Percentiles rank a stretch among this genome's conserved stretches.
Evolutionary conservation across 2,888 invertebrate genomes (phyloP).

Genomic region (Aethes cnicana): DNA sequence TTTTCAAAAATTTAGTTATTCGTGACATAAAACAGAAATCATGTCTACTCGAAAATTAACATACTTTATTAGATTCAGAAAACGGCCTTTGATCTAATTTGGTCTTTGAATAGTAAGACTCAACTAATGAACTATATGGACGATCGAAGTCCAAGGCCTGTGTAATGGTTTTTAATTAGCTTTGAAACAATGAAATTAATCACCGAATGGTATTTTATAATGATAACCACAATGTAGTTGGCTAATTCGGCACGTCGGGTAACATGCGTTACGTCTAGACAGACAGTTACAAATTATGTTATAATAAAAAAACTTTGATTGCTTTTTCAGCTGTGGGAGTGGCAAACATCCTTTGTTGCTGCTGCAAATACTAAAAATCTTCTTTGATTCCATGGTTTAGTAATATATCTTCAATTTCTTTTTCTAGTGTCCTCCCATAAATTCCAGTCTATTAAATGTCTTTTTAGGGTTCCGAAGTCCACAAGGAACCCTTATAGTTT

Average conservation of each 20-base stretch:
- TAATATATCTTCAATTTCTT: too few species aligned
- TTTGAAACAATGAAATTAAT: conserved; percentile 25
- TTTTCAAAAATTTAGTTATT: not conserved
- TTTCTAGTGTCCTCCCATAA: too few species aligned
- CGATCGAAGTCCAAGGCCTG: conserved; percentile 23
- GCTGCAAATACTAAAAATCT: too few species aligned
- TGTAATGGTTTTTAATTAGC: conserved; percentile 23
- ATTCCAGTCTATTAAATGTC: too few species aligned
- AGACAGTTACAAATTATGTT: conserved; percentile 15
- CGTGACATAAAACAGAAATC: not conserved
- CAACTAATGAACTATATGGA: conserved; percentile 11
- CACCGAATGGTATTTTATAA: conserved; percentile 11
- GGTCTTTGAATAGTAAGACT: too few species aligned
- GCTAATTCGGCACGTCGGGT: conserved; percentile 9
- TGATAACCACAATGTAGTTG: conserved; percentile 1
- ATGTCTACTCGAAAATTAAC: not conserved
- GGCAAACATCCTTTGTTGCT: too few species aligned
- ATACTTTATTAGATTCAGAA: too few species aligned
- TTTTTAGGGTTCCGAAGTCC: too few species aligned
- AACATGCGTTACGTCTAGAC: not conserved
- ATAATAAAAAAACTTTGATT: not conserved
- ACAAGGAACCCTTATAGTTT: too few species aligned
- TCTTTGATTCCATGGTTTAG: too few species aligned
- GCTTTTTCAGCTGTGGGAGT: too few species aligned
- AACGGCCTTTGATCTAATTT: too few species aligned